These are phyloP conservation scores for Isoperla grammatica DNA, from an alignment of 2,888 invertebrate genomes.

Conservation along the genomic window DNA sequence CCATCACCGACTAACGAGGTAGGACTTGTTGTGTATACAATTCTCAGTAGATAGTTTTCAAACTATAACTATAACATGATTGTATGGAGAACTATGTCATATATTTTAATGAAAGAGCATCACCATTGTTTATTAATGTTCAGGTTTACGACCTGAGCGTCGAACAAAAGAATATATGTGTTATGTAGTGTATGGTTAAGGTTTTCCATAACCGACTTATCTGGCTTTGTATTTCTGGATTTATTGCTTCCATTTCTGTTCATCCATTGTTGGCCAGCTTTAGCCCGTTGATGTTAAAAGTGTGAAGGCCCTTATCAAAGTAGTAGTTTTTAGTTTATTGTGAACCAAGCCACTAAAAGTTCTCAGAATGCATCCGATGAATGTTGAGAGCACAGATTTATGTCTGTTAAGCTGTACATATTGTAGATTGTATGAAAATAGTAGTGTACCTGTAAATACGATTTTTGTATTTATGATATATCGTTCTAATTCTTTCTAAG, in stretches of 20 bases:
- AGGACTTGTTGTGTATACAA: background rate
- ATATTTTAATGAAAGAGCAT: background rate
- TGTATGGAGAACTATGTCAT: background rate
- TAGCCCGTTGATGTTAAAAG: too few relatives aligned
- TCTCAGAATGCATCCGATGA: too few relatives aligned
- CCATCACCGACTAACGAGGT: background rate
- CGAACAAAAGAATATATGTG: background rate
- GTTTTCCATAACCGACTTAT: background rate
- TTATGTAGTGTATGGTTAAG: background rate
- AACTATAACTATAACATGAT: background rate
- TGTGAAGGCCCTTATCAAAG: too few relatives aligned
- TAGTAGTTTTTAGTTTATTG: too few relatives aligned
- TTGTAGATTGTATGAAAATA: slow-evolving; percentile 12
- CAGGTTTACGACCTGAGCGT: background rate
- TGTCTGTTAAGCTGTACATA: background rate
- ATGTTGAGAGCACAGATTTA: slow-evolving; percentile 1
- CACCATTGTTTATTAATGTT: background rate
- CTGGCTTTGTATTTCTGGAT: slow-evolving; percentile 8
- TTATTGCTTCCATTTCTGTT: background rate
- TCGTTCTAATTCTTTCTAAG: slow-evolving; percentile 8
- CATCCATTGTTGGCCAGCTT: too few relatives aligned
- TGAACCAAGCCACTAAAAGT: too few relatives aligned
- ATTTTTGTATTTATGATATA: slow-evolving; percentile 24
- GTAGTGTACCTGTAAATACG: slow-evolving; percentile 24
- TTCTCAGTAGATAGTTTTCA: background rate